Evolutionary conservation across 1,140 invertebrate genomes (phyloP), one percentile per base, ranked within the genome.

Genomic region (Acyrthosiphon pisum): DNA sequence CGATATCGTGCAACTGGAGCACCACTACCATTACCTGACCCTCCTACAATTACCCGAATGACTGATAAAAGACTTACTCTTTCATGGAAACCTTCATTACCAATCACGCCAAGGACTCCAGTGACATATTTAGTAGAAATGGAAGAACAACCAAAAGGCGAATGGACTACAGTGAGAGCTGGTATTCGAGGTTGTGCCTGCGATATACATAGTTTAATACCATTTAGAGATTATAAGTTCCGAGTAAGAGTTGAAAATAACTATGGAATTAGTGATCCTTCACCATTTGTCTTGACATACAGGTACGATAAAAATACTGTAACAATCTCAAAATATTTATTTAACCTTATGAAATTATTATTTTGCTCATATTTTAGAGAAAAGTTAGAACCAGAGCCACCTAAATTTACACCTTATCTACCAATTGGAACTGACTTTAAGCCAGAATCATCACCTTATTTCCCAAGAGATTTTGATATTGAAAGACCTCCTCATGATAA

Each of bases 91-190:
- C 98, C 98, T 7, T 98, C 98, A 9, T 97, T 98, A 48, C 97
- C 98, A 0, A 96, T 97, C 93, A 97, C 97, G 50, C 97, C 98
- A 0, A 95, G 97, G 81, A 96, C 97, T 94, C 98, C 98, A 0
- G 98, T 99, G 41, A 99, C 98, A 9, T 99, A 99, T 94, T 97
- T 98, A 95, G 96, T 99, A 84, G 98, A 99, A 96, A 99, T 99
- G 97, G 97, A 97, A 94, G 97, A 98, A 94, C 96, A 97, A 91
- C 98, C 98, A 35, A 97, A 98, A 94, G 97, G 98, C 87, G 97
- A 98, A 94, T 98, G 98, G 98, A 97, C 97, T 94, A 97, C 97
- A 0, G 97, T 97, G 0, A 96, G 97, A 93, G 97, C 97, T 41
- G 95, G 98, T 9, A 96, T 99, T 14, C 96, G 98, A 93, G 98